These are phyloP conservation scores for Corythoichthys haematopterus DNA, from an alignment of 2,113 vertebrate genomes.

Conservation along the genomic window DNA sequence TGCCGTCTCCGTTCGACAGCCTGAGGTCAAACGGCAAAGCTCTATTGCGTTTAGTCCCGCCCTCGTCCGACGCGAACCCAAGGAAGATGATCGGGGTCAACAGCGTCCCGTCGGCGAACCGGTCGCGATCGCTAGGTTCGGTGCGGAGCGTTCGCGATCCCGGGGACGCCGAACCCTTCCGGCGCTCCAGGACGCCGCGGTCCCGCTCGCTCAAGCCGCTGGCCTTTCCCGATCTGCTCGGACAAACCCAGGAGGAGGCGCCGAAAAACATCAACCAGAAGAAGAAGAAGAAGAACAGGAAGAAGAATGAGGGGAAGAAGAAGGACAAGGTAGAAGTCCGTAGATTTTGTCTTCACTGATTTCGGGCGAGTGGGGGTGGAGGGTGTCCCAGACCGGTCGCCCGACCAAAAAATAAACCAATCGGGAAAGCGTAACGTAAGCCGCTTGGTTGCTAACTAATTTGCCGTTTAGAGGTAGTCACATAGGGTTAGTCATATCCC, in stretches of 20 bases:
- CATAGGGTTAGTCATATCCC: no score
- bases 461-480: no score
- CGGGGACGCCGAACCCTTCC: slow-evolving; percentile 82
- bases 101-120: slow-evolving; percentile 88
- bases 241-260: slow-evolving; percentile 72
- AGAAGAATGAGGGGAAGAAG: background rate
- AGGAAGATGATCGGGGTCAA: slow-evolving; percentile 86
- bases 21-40: background rate
- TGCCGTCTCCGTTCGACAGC: background rate
- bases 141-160: slow-evolving; percentile 87
- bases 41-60: background rate
- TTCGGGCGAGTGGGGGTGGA: no score
- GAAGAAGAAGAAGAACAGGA: slow-evolving; percentile 79
- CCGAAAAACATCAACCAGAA: slow-evolving; percentile 70
- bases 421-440: no score
- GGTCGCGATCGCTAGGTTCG: slow-evolving; percentile 88
- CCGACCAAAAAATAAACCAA: no score
- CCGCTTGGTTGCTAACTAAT: no score
- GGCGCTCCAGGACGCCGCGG: slow-evolving; percentile 86
- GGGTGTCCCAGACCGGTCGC: no score
- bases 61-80: background rate
- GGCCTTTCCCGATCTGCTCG: slow-evolving; percentile 90
- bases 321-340: background rate
- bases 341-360: no score
- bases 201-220: slow-evolving; percentile 89